These are phyloP conservation scores for Drosophila buzzatii DNA, from an alignment of 2,888 invertebrate genomes.

Conservation along the genomic window DNA sequence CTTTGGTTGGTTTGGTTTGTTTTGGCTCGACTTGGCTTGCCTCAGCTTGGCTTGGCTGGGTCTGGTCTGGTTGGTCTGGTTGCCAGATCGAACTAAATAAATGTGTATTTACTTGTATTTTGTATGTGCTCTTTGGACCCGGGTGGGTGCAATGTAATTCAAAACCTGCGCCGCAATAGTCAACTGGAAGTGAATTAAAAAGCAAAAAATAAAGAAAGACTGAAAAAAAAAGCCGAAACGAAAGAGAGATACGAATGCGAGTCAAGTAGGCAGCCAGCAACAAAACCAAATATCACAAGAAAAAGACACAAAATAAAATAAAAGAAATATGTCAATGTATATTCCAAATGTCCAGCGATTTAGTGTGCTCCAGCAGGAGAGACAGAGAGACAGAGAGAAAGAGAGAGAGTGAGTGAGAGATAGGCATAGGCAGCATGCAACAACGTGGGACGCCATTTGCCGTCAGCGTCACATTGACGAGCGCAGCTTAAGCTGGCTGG, in stretches of 20 bases:
- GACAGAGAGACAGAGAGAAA: not conserved
- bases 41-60: not conserved
- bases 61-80: conserved; percentile 5
- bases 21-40: conserved; percentile 7
- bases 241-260: conserved; percentile 32
- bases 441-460: conserved; percentile 71
- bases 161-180: conserved; percentile 56
- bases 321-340: conserved; percentile 76
- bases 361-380: conserved; percentile 31
- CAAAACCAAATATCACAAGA: conserved; percentile 12
- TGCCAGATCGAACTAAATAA: conserved; percentile 74
- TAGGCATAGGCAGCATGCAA: conserved; percentile 30
- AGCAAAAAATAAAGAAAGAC: not conserved
- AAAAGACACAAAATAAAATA: conserved; percentile 1
- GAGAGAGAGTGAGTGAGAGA: not conserved
- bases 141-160: conserved; percentile 66
- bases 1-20: conserved; percentile 6
- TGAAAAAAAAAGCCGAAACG: not conserved
- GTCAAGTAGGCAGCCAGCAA: conserved; percentile 19
- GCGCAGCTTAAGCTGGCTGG: conserved; percentile 58
- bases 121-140: conserved; percentile 23
- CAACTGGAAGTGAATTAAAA: conserved; percentile 64
- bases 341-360: conserved; percentile 69
- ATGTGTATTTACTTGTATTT: conserved; percentile 69
- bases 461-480: conserved; percentile 72